Conservation (phyloP, 2,113 vertebrate species). For the Romanogobio albipinnatus region DNA sequence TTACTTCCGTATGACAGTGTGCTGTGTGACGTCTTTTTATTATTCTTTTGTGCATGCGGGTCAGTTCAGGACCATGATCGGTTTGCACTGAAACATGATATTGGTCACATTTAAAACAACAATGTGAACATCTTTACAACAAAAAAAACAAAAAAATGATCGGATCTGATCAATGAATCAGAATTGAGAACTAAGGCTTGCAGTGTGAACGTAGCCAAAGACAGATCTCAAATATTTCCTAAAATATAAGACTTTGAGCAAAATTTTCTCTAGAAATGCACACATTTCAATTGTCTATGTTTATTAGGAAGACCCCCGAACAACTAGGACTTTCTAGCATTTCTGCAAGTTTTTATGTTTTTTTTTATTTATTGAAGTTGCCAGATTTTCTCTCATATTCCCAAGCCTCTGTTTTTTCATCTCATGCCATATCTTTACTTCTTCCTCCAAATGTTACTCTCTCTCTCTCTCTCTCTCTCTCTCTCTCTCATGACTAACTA, state of each 20-base stretch:
- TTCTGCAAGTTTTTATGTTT: neutral
- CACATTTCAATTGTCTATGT: neutral
- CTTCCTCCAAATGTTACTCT: slow-evolving; percentile 30
- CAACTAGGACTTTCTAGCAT: neutral
- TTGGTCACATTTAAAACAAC: no score
- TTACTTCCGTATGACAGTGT: no score
- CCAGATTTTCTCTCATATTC: neutral
- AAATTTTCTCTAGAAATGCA: neutral
- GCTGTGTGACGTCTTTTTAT: no score
- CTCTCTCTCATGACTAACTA: slow-evolving; percentile 69
- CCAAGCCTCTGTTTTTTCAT: slow-evolving; percentile 20
- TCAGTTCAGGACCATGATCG: no score
- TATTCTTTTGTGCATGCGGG: no score
- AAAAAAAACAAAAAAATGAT: no score
- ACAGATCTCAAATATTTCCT: neutral
- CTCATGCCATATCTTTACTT: slow-evolving; percentile 33
- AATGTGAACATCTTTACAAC: no score
- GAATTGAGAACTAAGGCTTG: no score
- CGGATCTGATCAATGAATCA: no score
- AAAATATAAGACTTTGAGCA: neutral
- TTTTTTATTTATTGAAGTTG: neutral
- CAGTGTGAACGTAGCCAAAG: neutral
- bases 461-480: slow-evolving; percentile 23
- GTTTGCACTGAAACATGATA: no score
- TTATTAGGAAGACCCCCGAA: neutral